Evolutionary conservation across 2,888 invertebrate species (phyloP), one percentile per base, ranked within the genome.

Genomic region (Lamellibrachia satsuma): DNA sequence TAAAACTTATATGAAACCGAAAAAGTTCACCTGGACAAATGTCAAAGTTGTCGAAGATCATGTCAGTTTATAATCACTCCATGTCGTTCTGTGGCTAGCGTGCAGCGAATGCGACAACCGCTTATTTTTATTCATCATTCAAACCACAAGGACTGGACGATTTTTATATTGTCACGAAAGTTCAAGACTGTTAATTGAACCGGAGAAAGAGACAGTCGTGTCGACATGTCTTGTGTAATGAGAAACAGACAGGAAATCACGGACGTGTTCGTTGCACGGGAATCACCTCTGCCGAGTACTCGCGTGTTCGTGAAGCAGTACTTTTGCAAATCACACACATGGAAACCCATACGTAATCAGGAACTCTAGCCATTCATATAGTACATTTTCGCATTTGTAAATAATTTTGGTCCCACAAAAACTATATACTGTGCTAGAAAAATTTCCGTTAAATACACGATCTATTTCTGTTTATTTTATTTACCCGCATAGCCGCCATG

Each of bases 241-340:
- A 75, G 75, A 75, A 75, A 57, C 8, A 57, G n/a, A 39, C 39
- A 75, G 75, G n/a, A 22, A 75, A 75, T 75, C 6, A 75, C 57
- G 51, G 22, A 90, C 7, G 22, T 15, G 39, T 27, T 92, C 7
- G 39, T 52, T 7, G 52, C 39, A 27, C 90, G 39, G 15, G 22
- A 52, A n/a, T 92, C 22, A 7, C n/a, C 52, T 91, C n/a, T 39
- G 15, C 52, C 11, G 91, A 39, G 52, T 52, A 39, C n/a, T 15
- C 51, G 91, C 15, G 39, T 6, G n/a, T n/a, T 90, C 2, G 91
- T 92, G 52, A 91, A 93, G 90, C 55, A 92, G 91, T 39, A 39
- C 39, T 39, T 39, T 1, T 39, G 39, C 39, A 39, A 39, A 1
- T 39, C 39, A 39, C 39, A 39, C 39, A 39, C 39, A 39, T 39